A percentile compares a stretch with the other conserved stretches of the same genome.
Evolutionary conservation across 64 coral and sea anemone genomes (phyloP).

Genomic region (Stylophora pistillata): DNA sequence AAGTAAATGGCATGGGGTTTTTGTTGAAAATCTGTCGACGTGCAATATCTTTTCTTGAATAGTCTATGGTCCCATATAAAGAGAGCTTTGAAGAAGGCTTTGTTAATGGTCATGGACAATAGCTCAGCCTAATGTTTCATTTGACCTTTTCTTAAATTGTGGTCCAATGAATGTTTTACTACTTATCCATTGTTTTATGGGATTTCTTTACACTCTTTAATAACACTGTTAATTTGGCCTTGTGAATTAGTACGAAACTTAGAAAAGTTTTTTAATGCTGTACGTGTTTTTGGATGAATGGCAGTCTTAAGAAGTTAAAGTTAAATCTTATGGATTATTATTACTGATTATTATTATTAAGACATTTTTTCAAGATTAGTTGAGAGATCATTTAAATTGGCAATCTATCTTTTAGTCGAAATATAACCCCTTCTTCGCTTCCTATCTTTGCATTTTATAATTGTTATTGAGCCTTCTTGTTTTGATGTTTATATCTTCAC

Average conservation of each 20-base stretch:
- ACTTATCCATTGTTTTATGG: constrained; percentile 38
- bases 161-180: constrained; percentile 34
- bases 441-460: not conserved
- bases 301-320: no score
- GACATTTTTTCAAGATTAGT: not conserved
- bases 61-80: constrained; percentile 10
- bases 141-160: constrained; percentile 34
- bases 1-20: constrained; percentile 1
- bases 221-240: constrained; percentile 17
- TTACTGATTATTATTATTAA: no score
- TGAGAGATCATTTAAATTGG: not conserved
- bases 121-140: not conserved
- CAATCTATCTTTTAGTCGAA: not conserved
- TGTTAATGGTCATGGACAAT: constrained; percentile 29
- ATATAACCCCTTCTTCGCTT: not conserved
- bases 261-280: not conserved
- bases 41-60: constrained; percentile 23
- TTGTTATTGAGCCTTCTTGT: not conserved
- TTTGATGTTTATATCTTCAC: not conserved
- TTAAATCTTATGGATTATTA: no score
- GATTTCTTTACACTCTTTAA: constrained; percentile 43
- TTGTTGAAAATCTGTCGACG: not conserved
- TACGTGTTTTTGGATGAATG: not conserved
- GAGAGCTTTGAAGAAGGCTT: constrained; percentile 2
- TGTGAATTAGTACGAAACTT: not conserved